Conservation (phyloP, 2,113 vertebrate species). For the Laticauda colubrina region DNA sequence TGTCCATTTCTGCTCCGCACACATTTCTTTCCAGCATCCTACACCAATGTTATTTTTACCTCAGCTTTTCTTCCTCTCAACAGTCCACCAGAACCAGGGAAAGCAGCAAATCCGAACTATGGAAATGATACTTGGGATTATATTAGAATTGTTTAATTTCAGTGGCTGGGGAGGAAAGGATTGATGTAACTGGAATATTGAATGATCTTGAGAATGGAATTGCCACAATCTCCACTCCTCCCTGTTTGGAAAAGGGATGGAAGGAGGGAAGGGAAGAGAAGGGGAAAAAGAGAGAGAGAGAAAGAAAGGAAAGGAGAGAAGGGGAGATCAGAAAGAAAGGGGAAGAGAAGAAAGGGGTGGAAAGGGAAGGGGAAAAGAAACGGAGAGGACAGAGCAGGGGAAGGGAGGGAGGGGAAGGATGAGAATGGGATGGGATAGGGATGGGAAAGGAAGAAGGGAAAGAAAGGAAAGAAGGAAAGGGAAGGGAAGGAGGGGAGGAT, state of each 20-base stretch:
- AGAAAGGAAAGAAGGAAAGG: too few relatives aligned
- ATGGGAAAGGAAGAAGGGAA: too few relatives aligned
- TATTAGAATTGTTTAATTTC: not conserved
- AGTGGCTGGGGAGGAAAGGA: not conserved
- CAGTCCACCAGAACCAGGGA: not conserved
- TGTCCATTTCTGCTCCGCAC: not conserved
- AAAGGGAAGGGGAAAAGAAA: too few relatives aligned
- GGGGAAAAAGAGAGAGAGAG: fast-evolving
- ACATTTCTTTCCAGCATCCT: not conserved
- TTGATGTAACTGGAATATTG: not conserved
- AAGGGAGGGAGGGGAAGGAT: too few relatives aligned
- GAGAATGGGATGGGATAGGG: too few relatives aligned
- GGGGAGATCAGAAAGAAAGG: too few relatives aligned
- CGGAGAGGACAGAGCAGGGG: too few relatives aligned
- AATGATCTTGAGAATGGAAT: not conserved
- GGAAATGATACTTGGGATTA: not conserved
- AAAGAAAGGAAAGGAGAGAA: too few relatives aligned
- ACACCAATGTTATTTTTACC: not conserved
- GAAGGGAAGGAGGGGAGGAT: too few relatives aligned
- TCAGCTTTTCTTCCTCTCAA: not conserved
- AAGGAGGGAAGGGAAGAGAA: too few relatives aligned
- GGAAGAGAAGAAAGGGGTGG: too few relatives aligned
- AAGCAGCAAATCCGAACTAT: not conserved
- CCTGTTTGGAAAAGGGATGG: not conserved
- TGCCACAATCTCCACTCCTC: not conserved